Conservation (phyloP, 2,797 vertebrate genomes). For the Pteropus rufus region DNA sequence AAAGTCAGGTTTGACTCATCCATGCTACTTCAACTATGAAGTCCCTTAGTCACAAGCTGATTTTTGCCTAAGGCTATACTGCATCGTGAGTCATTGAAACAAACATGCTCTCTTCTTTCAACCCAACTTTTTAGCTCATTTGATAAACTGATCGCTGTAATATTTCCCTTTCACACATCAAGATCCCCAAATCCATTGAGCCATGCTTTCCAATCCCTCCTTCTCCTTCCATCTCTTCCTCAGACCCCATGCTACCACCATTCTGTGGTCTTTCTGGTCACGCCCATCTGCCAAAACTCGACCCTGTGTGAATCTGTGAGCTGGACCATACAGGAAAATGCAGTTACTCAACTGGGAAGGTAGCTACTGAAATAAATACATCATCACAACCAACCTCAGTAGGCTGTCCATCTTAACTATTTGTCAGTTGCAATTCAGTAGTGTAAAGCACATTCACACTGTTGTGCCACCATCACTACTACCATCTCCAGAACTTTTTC, state of each 20-base stretch:
- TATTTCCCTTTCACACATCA: accelerated
- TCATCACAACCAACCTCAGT: too few species aligned
- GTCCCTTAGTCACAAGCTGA: not conserved
- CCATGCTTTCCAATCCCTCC: accelerated
- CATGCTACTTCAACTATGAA: not conserved
- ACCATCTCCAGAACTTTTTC: not conserved
- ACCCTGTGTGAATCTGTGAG: not conserved
- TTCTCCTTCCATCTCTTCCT: not conserved
- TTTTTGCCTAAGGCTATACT: not conserved
- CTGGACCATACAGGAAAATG: not conserved
- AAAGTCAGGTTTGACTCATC: not conserved
- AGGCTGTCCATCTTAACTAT: too few species aligned
- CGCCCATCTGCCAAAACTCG: accelerated
- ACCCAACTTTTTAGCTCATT: not conserved
- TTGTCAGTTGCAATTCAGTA: accelerated
- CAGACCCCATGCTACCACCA: not conserved
- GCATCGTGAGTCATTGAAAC: accelerated
- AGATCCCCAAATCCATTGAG: not conserved
- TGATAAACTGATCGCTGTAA: not conserved
- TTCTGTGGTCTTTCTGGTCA: too few species aligned
- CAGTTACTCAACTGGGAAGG: not conserved
- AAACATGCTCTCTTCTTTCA: not conserved
- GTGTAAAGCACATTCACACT: accelerated
- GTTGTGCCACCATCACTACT: too few species aligned
- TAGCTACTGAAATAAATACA: not conserved